These are phyloP conservation scores for Simalia tracyae DNA, from an alignment of 2,797 vertebrate species.

Conservation along the genomic window DNA sequence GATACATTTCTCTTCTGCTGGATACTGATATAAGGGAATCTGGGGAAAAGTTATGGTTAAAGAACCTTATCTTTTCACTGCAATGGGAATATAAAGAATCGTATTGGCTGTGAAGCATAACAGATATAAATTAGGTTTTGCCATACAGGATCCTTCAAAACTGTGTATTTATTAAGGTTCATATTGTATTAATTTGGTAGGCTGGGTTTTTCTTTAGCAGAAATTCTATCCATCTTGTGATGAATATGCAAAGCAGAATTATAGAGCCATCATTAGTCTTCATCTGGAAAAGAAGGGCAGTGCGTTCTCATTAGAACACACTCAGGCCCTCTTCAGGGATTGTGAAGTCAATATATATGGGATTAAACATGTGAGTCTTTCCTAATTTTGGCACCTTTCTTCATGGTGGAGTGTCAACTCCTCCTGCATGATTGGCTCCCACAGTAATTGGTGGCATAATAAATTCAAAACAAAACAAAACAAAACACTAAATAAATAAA, in stretches of 20 bases:
- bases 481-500: background rate
- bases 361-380: too few species aligned
- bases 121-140: conserved; percentile 61
- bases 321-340: background rate
- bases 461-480: background rate
- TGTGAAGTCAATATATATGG: background rate
- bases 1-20: conserved; percentile 59
- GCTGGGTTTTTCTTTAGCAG: conserved; percentile 43
- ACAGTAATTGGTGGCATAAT: background rate
- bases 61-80: conserved; percentile 64
- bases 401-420: background rate
- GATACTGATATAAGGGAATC: conserved; percentile 61
- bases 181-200: conserved; percentile 56
- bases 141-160: conserved; percentile 54
- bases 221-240: conserved; percentile 38
- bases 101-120: conserved; percentile 52
- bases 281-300: conserved; percentile 14
- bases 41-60: conserved; percentile 59
- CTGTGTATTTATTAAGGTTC: conserved; percentile 55
- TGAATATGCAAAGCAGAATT: conserved; percentile 40
- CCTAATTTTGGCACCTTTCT: background rate
- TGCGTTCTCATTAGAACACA: conserved; percentile 22
- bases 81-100: conserved; percentile 61
- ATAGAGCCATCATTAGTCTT: conserved; percentile 22
- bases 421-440: background rate